Conservation (phyloP, 2,797 vertebrate species). For the Microctenopoma lineatum region DNA sequence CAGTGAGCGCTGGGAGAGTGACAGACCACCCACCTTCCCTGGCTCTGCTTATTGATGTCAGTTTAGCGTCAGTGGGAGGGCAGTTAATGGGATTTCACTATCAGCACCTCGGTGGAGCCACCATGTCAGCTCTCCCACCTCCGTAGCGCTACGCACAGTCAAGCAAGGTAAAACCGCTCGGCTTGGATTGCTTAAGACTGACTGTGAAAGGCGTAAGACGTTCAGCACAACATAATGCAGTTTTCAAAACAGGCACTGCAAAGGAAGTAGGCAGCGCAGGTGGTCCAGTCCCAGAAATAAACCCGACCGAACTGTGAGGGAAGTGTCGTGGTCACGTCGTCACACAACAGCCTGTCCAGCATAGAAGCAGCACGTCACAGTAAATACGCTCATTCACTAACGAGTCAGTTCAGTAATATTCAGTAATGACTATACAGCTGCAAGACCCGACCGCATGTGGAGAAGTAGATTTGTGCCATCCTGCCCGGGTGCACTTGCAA, state of each 20-base stretch:
- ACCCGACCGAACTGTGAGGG: not conserved
- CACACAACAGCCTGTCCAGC: not conserved
- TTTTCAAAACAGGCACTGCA: slow-evolving; percentile 35
- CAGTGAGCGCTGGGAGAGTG: slow-evolving; percentile 66
- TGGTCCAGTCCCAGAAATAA: slow-evolving; percentile 21
- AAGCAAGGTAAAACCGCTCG: slow-evolving; percentile 60
- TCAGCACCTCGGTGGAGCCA: slow-evolving; percentile 74
- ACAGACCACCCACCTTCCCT: slow-evolving; percentile 81
- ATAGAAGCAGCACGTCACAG: not conserved
- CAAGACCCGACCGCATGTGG: too few relatives aligned
- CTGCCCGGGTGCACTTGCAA: too few relatives aligned
- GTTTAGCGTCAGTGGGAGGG: slow-evolving; percentile 73
- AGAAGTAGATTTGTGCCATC: too few relatives aligned
- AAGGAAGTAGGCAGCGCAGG: slow-evolving; percentile 20
- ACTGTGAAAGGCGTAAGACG: slow-evolving; percentile 55
- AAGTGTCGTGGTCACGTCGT: slow-evolving; percentile 19
- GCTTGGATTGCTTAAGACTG: slow-evolving; percentile 49
- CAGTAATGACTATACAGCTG: not conserved
- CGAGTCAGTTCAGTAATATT: not conserved
- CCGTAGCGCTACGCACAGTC: slow-evolving; percentile 58
- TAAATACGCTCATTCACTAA: not conserved
- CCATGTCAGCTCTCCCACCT: slow-evolving; percentile 77
- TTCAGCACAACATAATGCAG: slow-evolving; percentile 38
- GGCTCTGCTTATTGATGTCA: slow-evolving; percentile 73
- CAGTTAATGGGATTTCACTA: slow-evolving; percentile 83